Percentiles rank a stretch among this genome's conserved stretches.
phyloP scores from a whole-genome alignment of 2,888 invertebrate species.

The Ypsolopha sequella region DNA sequence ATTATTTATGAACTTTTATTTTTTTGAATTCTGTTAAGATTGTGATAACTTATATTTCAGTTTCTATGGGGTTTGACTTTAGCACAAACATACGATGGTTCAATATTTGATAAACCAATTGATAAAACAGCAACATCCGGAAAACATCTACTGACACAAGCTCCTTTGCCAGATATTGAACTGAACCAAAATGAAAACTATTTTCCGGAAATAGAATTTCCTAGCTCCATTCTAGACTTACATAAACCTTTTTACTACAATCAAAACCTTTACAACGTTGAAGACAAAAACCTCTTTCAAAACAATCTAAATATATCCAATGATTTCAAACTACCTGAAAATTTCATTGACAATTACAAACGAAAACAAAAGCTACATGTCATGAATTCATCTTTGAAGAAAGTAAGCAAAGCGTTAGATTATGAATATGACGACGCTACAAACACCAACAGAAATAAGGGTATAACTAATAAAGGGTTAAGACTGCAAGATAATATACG shows the following conservation, averaged over 20 bases:
- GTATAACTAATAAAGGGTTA: not conserved
- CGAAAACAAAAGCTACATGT: not conserved
- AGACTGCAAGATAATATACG: not conserved
- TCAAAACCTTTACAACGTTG: not conserved
- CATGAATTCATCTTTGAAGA: not conserved
- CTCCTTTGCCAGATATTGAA: not conserved
- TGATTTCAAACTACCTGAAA: not conserved
- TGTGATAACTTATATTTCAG: no score
- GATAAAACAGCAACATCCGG: no score
- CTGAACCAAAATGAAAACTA: not conserved
- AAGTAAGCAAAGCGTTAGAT: not conserved
- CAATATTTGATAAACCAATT: no score
- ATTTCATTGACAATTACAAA: conserved; percentile 1
- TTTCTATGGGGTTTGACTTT: no score
- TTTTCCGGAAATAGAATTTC: conserved; percentile 32
- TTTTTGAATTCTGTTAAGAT: no score
- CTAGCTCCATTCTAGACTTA: conserved; percentile 10
- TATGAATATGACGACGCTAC: not conserved
- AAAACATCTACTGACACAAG: no score
- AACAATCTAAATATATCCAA: not conserved
- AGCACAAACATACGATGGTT: no score
- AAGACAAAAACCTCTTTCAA: not conserved
- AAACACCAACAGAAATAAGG: not conserved
- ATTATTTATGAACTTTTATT: no score
- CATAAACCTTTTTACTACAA: not conserved